These are phyloP conservation scores for Temnothorax unifasciatus DNA, from an alignment of 2,888 invertebrate species.

Conservation along the genomic window DNA sequence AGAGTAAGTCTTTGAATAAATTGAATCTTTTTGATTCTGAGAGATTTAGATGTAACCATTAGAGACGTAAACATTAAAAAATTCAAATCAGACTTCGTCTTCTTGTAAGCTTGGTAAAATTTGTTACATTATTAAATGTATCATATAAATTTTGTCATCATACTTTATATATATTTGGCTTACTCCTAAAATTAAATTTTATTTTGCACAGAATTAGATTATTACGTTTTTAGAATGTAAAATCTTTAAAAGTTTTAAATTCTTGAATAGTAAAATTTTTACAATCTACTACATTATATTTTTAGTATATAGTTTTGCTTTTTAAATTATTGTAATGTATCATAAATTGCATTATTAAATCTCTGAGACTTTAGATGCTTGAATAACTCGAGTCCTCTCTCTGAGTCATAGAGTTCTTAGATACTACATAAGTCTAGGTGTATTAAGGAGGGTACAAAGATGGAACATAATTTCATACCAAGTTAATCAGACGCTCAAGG, in stretches of 20 bases:
- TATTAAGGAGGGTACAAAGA: conserved; percentile 21
- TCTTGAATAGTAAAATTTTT: neutral
- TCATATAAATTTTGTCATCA: neutral
- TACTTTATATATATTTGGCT: neutral
- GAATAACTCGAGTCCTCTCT: conserved; percentile 15
- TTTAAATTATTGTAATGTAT: neutral
- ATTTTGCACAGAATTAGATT: neutral
- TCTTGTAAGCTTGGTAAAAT: neutral
- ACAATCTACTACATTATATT: neutral
- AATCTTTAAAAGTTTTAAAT: neutral
- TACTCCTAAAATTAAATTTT: neutral
- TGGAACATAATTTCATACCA: conserved; percentile 78
- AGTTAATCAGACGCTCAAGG: conserved; percentile 78
- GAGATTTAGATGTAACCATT: neutral
- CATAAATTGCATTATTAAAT: conserved; percentile 25
- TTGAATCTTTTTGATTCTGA: neutral
- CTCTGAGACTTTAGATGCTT: conserved; percentile 26
- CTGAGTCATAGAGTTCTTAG: conserved; percentile 21
- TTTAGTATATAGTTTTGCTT: neutral
- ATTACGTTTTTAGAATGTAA: neutral
- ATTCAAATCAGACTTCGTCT: neutral
- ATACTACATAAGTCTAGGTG: conserved; percentile 33
- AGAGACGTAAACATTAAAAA: neutral
- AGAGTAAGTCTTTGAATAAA: neutral
- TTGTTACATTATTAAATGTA: conserved; percentile 3